Conservation (phyloP, 2,888 invertebrate species). For the Phaonia tiefii region DNA sequence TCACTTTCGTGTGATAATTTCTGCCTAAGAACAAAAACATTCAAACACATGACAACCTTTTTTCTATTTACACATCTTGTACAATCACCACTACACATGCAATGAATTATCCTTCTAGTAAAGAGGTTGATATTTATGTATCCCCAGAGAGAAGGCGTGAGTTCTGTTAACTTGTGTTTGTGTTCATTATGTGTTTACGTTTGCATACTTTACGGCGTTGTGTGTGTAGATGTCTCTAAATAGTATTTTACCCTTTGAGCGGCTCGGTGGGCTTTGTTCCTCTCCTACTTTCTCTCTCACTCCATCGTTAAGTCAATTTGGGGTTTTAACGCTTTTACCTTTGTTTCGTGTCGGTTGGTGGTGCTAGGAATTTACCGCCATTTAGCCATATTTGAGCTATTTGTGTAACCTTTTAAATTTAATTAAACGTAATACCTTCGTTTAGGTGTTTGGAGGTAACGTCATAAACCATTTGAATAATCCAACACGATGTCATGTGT, state of each 20-base stretch:
- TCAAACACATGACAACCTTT: not conserved
- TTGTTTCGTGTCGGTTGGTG: not conserved
- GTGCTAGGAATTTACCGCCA: conserved; percentile 25
- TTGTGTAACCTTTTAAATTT: conserved; percentile 41
- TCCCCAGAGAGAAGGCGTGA: not conserved
- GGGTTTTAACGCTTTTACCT: not conserved
- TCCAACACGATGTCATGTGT: not conserved
- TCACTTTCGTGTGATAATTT: conserved; percentile 35
- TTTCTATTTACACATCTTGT: not conserved
- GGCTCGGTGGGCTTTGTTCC: not conserved
- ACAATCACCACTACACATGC: not conserved
- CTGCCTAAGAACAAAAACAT: not conserved
- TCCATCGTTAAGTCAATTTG: too few relatives aligned
- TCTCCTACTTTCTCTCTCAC: not conserved
- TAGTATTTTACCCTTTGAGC: conserved; percentile 25
- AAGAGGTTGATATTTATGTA: not conserved
- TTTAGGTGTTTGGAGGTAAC: conserved; percentile 5
- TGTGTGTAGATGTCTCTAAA: conserved; percentile 1
- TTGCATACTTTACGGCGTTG: not conserved
- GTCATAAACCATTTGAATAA: conserved; percentile 24
- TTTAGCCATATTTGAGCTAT: conserved; percentile 32
- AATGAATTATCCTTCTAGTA: not conserved
- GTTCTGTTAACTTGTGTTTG: not conserved
- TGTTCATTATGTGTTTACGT: not conserved
- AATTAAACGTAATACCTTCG: conserved; percentile 25